Evolutionary conservation across 2,888 invertebrate genomes (phyloP).

Genomic region (Orthosia incerta): DNA sequence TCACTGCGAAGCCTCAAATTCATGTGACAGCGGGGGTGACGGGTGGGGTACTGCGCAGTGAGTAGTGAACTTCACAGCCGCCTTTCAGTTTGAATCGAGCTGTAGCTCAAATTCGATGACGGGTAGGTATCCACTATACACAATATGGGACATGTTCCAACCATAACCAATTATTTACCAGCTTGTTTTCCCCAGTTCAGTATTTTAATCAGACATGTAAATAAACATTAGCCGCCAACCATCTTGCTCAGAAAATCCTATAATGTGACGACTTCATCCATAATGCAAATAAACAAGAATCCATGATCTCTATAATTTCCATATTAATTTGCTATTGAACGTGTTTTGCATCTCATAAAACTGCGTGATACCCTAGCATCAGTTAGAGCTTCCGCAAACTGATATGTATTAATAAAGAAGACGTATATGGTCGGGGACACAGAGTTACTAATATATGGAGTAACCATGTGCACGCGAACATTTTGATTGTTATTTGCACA

Average conservation of each 20-base stretch:
- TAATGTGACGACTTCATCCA: slow-evolving; percentile 73
- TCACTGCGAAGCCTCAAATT: no score
- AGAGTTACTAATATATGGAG: slow-evolving; percentile 9
- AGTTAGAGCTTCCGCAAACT: slow-evolving; percentile 56
- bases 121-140: no score
- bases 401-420: slow-evolving; percentile 40
- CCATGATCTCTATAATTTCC: slow-evolving; percentile 69
- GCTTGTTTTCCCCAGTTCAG: slow-evolving; percentile 3
- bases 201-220: slow-evolving; percentile 25
- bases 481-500: no score
- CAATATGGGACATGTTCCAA: no score
- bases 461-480: no score
- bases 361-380: slow-evolving; percentile 49
- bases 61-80: not conserved
- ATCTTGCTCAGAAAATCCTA: slow-evolving; percentile 48
- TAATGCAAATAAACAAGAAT: slow-evolving; percentile 69
- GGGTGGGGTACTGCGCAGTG: no score
- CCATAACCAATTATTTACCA: not conserved
- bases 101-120: not conserved
- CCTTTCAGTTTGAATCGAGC: no score
- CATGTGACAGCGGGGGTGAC: no score
- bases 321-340: slow-evolving; percentile 64
- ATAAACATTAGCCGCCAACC: slow-evolving; percentile 28
- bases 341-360: slow-evolving; percentile 59
- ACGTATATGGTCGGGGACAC: slow-evolving; percentile 16